A percentile compares a stretch with the other conserved stretches of the same genome.
These are phyloP conservation scores for Dinocampus coccinellae DNA, from an alignment of 2,888 invertebrate genomes.

Conservation along the genomic window DNA sequence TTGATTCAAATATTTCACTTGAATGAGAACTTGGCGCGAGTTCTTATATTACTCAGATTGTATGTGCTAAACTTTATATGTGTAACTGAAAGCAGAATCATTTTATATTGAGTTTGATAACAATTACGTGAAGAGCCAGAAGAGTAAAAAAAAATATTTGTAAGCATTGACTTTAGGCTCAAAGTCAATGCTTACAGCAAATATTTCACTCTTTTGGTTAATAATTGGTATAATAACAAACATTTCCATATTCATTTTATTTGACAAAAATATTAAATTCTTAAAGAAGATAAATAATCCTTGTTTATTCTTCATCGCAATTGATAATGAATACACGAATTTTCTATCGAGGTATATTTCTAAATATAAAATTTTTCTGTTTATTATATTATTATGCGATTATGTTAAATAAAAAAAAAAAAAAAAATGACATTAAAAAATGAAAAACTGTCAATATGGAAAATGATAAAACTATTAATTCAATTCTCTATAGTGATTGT, in stretches of 20 bases:
- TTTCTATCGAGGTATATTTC: no score
- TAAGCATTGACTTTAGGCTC: no score
- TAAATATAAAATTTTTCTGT: no score
- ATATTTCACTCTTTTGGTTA: background rate
- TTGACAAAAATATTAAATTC: background rate
- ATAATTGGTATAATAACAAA: background rate
- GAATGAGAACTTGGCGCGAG: background rate
- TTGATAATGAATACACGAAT: background rate
- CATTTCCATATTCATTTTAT: background rate
- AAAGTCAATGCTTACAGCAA: background rate
- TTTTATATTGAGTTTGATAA: background rate
- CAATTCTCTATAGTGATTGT: no score
- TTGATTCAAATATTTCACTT: background rate
- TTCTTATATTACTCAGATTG: background rate
- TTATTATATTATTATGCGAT: no score
- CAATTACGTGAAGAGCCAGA: background rate
- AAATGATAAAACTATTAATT: no score
- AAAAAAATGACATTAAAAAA: no score
- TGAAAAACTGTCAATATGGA: no score
- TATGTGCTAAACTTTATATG: background rate
- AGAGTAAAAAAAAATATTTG: no score
- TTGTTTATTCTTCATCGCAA: background rate
- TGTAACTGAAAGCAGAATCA: background rate
- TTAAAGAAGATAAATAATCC: background rate
- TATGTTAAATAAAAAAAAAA: no score